Conservation (phyloP, 2,888 invertebrate species). For the Microplitis deprimator region DNA sequence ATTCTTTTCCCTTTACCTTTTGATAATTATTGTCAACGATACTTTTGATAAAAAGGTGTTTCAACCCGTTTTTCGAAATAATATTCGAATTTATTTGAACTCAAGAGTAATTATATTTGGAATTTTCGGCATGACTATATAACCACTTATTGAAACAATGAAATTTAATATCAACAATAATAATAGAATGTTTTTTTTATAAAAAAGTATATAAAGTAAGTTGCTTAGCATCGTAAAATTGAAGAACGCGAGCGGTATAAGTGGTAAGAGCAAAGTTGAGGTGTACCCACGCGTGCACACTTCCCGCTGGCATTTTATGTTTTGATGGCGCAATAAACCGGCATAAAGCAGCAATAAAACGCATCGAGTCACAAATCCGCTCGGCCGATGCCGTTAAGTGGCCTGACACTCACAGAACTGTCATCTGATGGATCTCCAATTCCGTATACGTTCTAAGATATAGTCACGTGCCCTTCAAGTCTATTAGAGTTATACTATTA, state of each 20-base stretch:
- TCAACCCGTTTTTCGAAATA: no score
- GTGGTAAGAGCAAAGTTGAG: constrained; percentile 62
- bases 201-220: neutral
- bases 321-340: constrained; percentile 72
- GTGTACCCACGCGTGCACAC: constrained; percentile 67
- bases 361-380: constrained; percentile 71
- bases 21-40: no score
- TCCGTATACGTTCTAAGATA: constrained; percentile 50
- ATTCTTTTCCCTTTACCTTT: no score
- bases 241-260: constrained; percentile 53
- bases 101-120: no score
- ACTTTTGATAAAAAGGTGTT: no score
- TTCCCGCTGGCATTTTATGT: constrained; percentile 69
- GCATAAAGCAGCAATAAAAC: constrained; percentile 71
- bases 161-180: neutral
- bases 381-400: constrained; percentile 70
- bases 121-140: neutral
- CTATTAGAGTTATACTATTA: neutral
- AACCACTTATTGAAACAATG: neutral
- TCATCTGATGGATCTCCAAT: constrained; percentile 56
- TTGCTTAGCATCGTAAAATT: constrained; percentile 51
- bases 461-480: constrained; percentile 45
- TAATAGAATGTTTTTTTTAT: neutral
- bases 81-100: no score
- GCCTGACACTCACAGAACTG: constrained; percentile 57